A percentile compares a stretch with the other conserved stretches of the same genome.
Conservation (phyloP, 2,113 vertebrate genomes). For the Oreochromis aureus region DNA sequence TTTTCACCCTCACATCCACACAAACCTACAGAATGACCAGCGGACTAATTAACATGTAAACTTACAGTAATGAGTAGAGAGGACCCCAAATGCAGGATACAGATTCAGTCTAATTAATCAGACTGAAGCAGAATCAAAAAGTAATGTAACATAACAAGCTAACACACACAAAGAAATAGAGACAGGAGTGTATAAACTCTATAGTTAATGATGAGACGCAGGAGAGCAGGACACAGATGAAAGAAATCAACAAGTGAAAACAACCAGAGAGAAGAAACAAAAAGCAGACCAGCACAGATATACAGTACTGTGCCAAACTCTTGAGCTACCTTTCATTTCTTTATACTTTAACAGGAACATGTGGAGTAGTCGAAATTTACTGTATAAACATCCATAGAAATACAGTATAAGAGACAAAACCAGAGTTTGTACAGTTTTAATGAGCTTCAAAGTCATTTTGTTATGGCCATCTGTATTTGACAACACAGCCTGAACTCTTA, state of each 20-base stretch:
- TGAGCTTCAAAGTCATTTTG: not conserved
- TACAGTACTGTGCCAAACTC: not conserved
- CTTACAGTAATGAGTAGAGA: not conserved
- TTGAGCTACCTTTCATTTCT: not conserved
- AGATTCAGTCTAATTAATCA: not conserved
- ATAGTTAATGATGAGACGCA: not conserved
- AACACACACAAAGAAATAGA: not conserved
- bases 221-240: not conserved
- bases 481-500: not conserved
- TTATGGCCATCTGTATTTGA: not conserved
- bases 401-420: not conserved
- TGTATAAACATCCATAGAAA: not conserved
- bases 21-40: not conserved
- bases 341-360: not conserved
- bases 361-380: not conserved
- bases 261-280: not conserved
- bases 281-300: not conserved
- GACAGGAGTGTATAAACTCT: not conserved
- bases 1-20: not conserved
- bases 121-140: not conserved
- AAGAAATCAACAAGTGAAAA: not conserved
- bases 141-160: not conserved
- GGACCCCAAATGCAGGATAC: not conserved
- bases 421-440: not conserved
- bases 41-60: not conserved